Base-by-base conservation (phyloP, 2,888 invertebrate genomes). In the Cheilosia variabilis region DNA sequence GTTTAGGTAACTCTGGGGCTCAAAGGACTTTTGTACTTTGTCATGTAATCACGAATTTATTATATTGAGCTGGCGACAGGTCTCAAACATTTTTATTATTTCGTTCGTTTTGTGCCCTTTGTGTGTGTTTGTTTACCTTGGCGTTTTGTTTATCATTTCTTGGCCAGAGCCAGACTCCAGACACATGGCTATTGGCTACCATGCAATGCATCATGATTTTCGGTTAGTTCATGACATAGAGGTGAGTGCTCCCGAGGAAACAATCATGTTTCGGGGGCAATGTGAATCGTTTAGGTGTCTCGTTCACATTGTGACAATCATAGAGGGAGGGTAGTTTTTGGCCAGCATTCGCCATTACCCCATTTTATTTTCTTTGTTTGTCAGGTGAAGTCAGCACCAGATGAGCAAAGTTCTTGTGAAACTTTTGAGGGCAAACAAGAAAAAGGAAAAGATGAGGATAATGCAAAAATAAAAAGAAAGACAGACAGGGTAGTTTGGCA, bases 31-130 rank as follows among this genome's bases (percentile, higher is more conserved):
- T 86, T 87, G 75, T 90, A 89, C 89, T 89, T 90, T 90, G 90
- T 90, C 90, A 90, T 91, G 91, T 89, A 89, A 90, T 91, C 91
- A 91, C 91, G 91, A 91, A 91, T 91, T 91, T 91, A 91, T 91
- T 91, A 91, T 91, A 91, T 91, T 90, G 91, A 87, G 82, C 68
- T 78, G 87, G 87, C 87, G 86, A 86, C 86, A 86, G 86, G 86
- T 86, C 86, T 86, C 86, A 86, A 86, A 86, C 86, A 86, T 86
- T 86, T 86, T 86, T 86, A 86, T 86, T 86, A 86, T 86, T 86
- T 76, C 76, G 68, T 81, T 77, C 65, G 71, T 84, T 75, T 69
- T 81, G 60, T 72, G 81, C 60, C 76, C 76, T 77, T 86, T 86
- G 3, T 37, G 37, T 37, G 4, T 13, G 86, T 86, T 86, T 86